Percentiles rank a stretch among this genome's conserved stretches.
These are phyloP conservation scores for Yponomeuta sedellus DNA, from an alignment of 2,888 invertebrate genomes.

Conservation along the genomic window DNA sequence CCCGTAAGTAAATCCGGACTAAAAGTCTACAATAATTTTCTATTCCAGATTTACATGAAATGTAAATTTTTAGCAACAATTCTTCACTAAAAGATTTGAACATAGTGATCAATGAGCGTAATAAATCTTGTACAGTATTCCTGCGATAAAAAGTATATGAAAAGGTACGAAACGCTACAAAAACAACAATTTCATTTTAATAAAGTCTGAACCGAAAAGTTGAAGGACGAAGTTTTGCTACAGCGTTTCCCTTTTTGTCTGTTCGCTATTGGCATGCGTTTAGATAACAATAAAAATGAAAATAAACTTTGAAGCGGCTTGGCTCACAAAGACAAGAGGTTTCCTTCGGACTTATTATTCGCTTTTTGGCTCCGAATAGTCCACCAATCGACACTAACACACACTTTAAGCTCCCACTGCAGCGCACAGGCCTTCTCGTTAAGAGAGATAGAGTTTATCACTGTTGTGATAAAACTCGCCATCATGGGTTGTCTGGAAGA, in stretches of 20 bases:
- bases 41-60: no score
- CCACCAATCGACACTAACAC: background rate
- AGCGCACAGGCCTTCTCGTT: no score
- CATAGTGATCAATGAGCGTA: no score
- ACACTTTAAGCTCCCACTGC: background rate
- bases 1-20: no score
- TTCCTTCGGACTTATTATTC: background rate
- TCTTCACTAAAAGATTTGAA: no score
- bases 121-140: no score
- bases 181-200: background rate
- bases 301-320: background rate
- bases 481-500: no score
- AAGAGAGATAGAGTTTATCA: no score
- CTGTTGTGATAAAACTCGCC: no score
- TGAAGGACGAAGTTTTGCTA: background rate
- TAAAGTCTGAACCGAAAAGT: conserved; percentile 1
- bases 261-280: background rate
- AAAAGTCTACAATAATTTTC: no score
- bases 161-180: background rate
- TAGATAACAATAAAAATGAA: background rate
- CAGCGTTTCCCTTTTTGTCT: background rate
- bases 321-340: background rate
- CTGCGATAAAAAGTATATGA: no score
- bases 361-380: background rate
- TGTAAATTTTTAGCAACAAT: no score